Base-by-base conservation (phyloP, 2,797 vertebrate species). In the Halcyon leucocephala region DNA sequence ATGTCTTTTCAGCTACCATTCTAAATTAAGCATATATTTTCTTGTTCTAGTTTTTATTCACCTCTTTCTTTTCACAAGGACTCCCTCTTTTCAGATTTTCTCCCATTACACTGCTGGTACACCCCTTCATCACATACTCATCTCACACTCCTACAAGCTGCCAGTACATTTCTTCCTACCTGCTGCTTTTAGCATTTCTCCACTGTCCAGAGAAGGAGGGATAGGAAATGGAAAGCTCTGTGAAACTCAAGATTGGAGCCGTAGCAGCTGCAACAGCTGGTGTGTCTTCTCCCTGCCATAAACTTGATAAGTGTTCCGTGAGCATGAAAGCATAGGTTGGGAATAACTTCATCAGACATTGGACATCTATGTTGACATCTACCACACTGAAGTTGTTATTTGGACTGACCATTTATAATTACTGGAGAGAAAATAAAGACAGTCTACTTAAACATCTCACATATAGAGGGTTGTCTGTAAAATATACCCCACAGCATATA, bases 71-170 rank as follows among this genome's bases (percentile, higher is more conserved):
- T 90, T 89, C 84, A 54, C 85, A 85, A 89, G 21, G 76, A 82
- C 94, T 95, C 95, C 95, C 82, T 93, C 91, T 88, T 95, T 81
- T 96, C 87, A 95, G 29, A 66, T 91, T 95, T 96, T 88, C 51
- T 95, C 12, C 72, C n/a, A 51, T 89, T 91, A 86, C 86, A 61
- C 54, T 95, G 70, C 48, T 93, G 89, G 69, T 70, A 91, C 84
- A 93, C 80, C 85, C 82, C 79, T 91, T 94, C 89, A 92, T 94
- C 96, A 94, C 89, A 92, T 89, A 94, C 82, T 94, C 87, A 94
- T 92, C 70, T 93, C 58, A 0, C 93, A 95, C 89, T 92, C 93
- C 96, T 79, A 91, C 95, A 89, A 91, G 42, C 58, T 96, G 82
- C 54, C 82, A 83, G 70, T 93, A 83, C 31, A 41, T 93, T 81